Evolutionary conservation across 1,140 invertebrate genomes (phyloP).

Genomic region (Cotesia glomerata): DNA sequence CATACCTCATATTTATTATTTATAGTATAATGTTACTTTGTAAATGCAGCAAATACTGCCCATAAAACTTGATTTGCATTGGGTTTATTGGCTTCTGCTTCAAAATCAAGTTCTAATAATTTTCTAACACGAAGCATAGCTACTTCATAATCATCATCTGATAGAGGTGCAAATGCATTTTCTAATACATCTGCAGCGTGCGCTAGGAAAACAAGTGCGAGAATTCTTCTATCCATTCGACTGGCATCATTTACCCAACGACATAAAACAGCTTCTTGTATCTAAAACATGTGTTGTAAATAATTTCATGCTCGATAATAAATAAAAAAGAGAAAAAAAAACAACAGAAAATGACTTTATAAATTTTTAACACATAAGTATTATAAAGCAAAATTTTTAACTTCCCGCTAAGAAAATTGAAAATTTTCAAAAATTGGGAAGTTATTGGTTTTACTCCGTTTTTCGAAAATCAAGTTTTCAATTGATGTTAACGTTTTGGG

Average conservation of each 20-base stretch:
- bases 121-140: constrained; percentile 96
- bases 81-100: constrained; percentile 87
- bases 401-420: too few relatives aligned
- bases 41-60: constrained; percentile 98
- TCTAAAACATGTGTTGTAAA: constrained; percentile 62
- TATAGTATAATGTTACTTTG: constrained; percentile 75
- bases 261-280: constrained; percentile 95
- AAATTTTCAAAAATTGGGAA: too few relatives aligned
- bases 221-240: constrained; percentile 92
- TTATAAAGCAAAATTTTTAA: too few relatives aligned
- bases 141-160: constrained; percentile 98
- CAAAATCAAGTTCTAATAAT: constrained; percentile 95
- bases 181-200: constrained; percentile 98
- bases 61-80: constrained; percentile 93
- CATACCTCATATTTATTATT: constrained; percentile 10
- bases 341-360: too few relatives aligned
- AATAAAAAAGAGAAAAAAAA: too few relatives aligned
- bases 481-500: too few relatives aligned
- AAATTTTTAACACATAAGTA: too few relatives aligned
- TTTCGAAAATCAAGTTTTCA: too few relatives aligned
- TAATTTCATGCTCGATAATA: neutral
- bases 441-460: too few relatives aligned
- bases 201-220: constrained; percentile 93
- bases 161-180: constrained; percentile 98
- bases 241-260: constrained; percentile 98